Percentiles rank a stretch among this genome's conserved stretches.
phyloP scores from a whole-genome alignment of 2,113 vertebrate species.

The Gracilinanus agilis region DNA sequence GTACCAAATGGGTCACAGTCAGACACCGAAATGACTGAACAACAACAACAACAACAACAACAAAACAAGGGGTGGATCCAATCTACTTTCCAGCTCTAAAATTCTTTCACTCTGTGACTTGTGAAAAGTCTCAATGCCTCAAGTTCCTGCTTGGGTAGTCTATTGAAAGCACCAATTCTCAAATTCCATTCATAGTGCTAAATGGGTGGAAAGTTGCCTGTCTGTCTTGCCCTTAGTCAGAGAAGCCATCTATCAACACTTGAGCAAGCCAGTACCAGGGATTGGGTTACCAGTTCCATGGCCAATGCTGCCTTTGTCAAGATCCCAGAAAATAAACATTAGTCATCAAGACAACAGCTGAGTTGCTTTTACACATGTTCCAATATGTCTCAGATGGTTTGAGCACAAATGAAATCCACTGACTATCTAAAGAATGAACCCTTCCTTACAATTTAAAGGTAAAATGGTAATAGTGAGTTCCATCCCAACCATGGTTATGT shows the following conservation, averaged over 20 bases:
- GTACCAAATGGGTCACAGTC: neutral
- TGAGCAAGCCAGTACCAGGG: neutral
- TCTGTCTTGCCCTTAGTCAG: neutral
- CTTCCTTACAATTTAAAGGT: neutral
- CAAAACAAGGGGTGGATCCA: neutral
- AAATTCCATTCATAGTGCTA: constrained; percentile 60
- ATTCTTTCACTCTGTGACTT: neutral
- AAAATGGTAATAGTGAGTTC: neutral
- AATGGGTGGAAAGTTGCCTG: neutral
- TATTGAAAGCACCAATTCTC: neutral
- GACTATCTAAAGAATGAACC: neutral
- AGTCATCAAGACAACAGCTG: constrained; percentile 50
- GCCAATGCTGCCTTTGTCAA: constrained; percentile 40
- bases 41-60: too few relatives aligned
- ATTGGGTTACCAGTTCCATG: neutral
- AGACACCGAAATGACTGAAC: too few relatives aligned
- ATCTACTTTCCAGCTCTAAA: neutral
- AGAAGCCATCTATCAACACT: constrained; percentile 42
- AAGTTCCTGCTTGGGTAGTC: neutral
- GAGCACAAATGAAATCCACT: neutral
- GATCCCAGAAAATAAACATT: constrained; percentile 51
- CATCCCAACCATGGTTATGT: neutral
- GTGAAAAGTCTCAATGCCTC: neutral
- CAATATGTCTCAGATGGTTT: neutral
- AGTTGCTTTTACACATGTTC: neutral